Base-by-base conservation (phyloP, 2,113 vertebrate species). In the Cygnus buccinator region DNA sequence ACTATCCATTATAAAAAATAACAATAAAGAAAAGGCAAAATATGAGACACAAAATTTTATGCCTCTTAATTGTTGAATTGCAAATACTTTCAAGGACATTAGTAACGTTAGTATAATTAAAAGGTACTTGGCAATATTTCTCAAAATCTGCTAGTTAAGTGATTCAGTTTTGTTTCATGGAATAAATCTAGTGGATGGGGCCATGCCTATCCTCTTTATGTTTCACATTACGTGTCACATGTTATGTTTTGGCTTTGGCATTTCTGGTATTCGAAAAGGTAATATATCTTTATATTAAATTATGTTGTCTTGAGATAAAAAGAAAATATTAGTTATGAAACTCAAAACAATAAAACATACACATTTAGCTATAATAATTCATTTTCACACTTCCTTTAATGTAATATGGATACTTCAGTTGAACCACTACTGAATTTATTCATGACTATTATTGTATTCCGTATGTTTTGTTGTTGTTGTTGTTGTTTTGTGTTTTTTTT, bases 121-220 rank as follows among this genome's bases (percentile, higher is more conserved):
- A 91, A 85, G 17, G 44, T 79, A 43, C 20, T 84, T 89, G 23
- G 72, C 43, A 76, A 6, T 31, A 37, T 87, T 18, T 62, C 26
- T 83, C 75, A 43, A 75, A 94, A 92, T 61, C 39, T 48, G 43
- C 84, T 68, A 55, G 26, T 29, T 62, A 41, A 71, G 70, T 91
- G 87, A 89, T 78, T 78, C 10, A 19, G 22, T 52, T 54, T 28
- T 90, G 23, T 89, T 94, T 87, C 75, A 87, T n/a, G 63, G 58
- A 90, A 94, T 81, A 87, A 89, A 93, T 90, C 94, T 41, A n/a
- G 25, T 76, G 61, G 52, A 57, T 78, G 87, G 55, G 65, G 48
- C 44, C 91, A 89, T 67, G 54, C 48, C 28, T 91, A 33, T 23
- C 11, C 48, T 95, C 46, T 63, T 93, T 84, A 83, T 97, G 52